These are phyloP conservation scores for Urocynchramus pylzowi DNA, from an alignment of 2,113 vertebrate species.

Conservation along the genomic window DNA sequence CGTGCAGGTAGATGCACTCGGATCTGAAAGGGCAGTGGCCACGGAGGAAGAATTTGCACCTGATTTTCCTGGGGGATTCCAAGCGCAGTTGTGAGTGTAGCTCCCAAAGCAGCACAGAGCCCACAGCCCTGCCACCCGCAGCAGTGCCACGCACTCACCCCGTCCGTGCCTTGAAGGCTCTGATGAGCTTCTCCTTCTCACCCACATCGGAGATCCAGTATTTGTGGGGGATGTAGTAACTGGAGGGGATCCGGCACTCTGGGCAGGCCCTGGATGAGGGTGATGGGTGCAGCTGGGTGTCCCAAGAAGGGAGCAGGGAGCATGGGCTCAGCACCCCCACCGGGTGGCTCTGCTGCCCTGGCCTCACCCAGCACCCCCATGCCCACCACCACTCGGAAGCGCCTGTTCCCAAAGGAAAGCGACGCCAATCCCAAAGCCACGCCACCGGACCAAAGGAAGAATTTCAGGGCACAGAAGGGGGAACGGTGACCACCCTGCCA, in stretches of 20 bases:
- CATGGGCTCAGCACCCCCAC: neutral
- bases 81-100: accelerated
- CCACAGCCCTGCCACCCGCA: accelerated
- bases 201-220: constrained; percentile 79
- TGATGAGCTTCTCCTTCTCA: constrained; percentile 79
- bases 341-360: accelerated
- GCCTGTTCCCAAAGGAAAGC: neutral
- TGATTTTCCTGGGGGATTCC: constrained; percentile 74
- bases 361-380: neutral
- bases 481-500: accelerated
- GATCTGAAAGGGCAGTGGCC: constrained; percentile 84
- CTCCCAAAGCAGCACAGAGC: neutral
- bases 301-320: neutral
- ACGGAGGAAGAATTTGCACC: constrained; percentile 77
- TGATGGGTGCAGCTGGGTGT: neutral
- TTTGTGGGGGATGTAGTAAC: constrained; percentile 85
- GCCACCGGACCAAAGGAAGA: neutral
- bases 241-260: constrained; percentile 83
- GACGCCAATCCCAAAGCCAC: neutral
- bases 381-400: neutral
- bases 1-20: constrained; percentile 85
- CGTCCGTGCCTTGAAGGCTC: constrained; percentile 78
- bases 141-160: constrained; percentile 56
- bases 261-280: constrained; percentile 79
- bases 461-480: neutral